Base-by-base conservation (phyloP, 2,888 invertebrate species). In the Aquatica leii region DNA sequence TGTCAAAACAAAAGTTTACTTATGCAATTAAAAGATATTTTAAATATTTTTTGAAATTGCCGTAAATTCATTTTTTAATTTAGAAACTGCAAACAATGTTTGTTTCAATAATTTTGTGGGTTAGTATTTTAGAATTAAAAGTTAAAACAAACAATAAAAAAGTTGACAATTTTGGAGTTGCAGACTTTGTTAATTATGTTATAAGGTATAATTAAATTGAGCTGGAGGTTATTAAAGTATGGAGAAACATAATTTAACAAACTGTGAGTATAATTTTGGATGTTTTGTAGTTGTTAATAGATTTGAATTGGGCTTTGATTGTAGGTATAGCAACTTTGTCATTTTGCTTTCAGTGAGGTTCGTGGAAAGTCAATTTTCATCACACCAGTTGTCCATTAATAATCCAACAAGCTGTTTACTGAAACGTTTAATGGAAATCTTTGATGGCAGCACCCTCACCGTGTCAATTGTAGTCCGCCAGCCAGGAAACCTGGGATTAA, bases 361-460 rank as follows among this genome's bases (percentile, higher is more conserved):
- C 49, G 60, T 57, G 57, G 54, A 65, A 72, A 76, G 76, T 74
- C 74, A 76, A 74, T 75, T 76, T 76, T 73, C 74, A 71, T 73
- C 71, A 73, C 67, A 76, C 72, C 75, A 76, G 74, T 70, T 68
- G 72, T 67, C 73, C 73, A 77, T 77, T 78, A 77, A 77, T 78
- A 77, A 77, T 76, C 71, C 70, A 73, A 74, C 73, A 76, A 72
- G 70, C 68, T 75, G 63, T 76, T 76, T 74, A 72, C 69, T 69
- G 70, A 71, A 70, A 73, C 72, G 73, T 75, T 78, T 78, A 78
- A 78, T 78, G 76, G 75, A 76, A 78, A 77, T 76, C 77, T 77
- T 76, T 73, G 73, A 75, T 71, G 75, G 73, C 72, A 72, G 66
- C 72, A 69, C 69, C 62, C 64, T 71, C 68, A 46, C 55, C 65